Evolutionary conservation across 2,113 vertebrate species (phyloP).

Genomic region (Trichomycterus rosablanca): DNA sequence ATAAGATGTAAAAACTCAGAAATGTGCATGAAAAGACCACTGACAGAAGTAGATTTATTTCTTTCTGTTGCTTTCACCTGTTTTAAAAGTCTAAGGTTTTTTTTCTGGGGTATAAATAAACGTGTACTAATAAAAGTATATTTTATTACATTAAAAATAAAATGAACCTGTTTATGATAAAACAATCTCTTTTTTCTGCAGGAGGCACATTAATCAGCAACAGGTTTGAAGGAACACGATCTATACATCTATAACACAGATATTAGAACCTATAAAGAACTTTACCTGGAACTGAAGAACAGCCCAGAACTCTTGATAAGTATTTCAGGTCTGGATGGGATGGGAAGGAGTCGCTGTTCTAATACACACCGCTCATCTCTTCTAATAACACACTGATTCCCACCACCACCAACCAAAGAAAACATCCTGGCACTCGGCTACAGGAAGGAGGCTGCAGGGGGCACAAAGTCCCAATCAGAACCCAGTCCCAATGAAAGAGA

Average conservation of each 20-base stretch:
- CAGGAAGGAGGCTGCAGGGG: background rate
- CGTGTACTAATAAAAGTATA: background rate
- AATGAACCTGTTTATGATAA: no score
- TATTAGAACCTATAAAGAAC: no score
- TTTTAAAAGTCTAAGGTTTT: no score
- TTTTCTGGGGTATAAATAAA: background rate
- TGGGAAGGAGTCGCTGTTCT: background rate
- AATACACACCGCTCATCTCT: background rate
- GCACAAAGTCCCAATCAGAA: no score
- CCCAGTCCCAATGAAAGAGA: no score
- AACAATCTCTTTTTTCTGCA: no score
- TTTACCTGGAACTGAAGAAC: constrained; percentile 11
- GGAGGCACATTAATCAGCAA: background rate
- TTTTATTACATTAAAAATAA: background rate
- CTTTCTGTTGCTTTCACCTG: no score
- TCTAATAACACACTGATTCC: background rate
- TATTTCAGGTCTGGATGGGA: background rate
- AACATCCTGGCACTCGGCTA: background rate
- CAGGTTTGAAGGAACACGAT: background rate
- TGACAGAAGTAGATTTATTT: no score
- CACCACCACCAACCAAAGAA: background rate
- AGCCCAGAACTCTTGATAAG: background rate
- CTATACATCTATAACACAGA: no score
- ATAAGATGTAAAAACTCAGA: no score
- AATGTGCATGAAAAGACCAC: no score